These are phyloP conservation scores for honey bee (Apis mellifera) DNA, from an alignment of 1,140 invertebrate species.

Conservation along the genomic window Amel_HAv3.1 CM009943.2:8636001-8636500, in stretches of 20 bases:
- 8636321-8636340: neutral
- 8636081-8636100: constrained; percentile 65
- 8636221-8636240: constrained; percentile 41
- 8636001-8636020: constrained; percentile 39
- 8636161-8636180: constrained; percentile 27
- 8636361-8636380: constrained; percentile 53
- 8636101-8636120: constrained; percentile 66
- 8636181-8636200: constrained; percentile 56
- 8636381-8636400: constrained; percentile 24
- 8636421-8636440: constrained; percentile 14
- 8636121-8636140: constrained; percentile 58
- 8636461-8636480: neutral
- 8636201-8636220: constrained; percentile 54
- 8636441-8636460: neutral
- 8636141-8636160: constrained; percentile 59
- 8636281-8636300: constrained; percentile 68
- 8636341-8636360: constrained; percentile 51
- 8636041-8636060: constrained; percentile 11
- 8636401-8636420: constrained; percentile 31
- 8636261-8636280: constrained; percentile 24
- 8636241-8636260: constrained; percentile 52
- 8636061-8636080: constrained; percentile 61
- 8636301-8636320: constrained; percentile 8
- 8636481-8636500: neutral
- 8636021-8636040: constrained; percentile 54